A percentile compares a stretch with the other conserved stretches of the same genome.
Conservation (phyloP, 2,113 vertebrate genomes). For the Bufo bufo region DNA sequence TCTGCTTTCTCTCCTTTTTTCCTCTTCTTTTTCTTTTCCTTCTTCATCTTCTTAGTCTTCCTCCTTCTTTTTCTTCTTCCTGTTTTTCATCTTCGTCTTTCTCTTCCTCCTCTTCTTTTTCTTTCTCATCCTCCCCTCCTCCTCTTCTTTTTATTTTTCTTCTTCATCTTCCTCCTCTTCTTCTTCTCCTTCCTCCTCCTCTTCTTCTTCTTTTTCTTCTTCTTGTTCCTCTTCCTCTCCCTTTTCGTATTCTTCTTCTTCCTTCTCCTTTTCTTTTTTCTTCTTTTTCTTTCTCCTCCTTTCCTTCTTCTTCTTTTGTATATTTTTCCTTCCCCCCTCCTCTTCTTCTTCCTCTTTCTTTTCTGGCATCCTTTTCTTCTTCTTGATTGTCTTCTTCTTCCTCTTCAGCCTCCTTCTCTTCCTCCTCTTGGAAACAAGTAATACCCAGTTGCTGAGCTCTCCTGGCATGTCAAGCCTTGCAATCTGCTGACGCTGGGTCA, state of each 20-base stretch:
- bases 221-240: not conserved
- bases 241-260: not conserved
- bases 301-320: no score
- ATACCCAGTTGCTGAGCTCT: no score
- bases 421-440: no score
- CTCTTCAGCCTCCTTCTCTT: no score
- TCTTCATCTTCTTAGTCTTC: not conserved
- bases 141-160: not conserved
- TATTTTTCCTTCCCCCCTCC: not conserved
- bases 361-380: no score
- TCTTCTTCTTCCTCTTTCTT: no score
- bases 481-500: no score
- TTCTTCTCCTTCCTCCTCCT: not conserved
- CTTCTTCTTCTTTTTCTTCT: not conserved
- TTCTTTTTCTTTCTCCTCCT: not conserved
- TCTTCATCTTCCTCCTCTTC: not conserved
- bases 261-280: not conserved
- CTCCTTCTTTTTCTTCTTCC: not conserved
- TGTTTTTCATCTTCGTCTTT: not conserved
- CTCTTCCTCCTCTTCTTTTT: not conserved
- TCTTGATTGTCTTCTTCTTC: no score
- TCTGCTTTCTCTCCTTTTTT: not conserved
- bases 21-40: not conserved
- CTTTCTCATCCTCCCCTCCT: not conserved
- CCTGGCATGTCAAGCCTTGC: no score